These are phyloP conservation scores for Camptogramma bilineatum DNA, from an alignment of 2,888 invertebrate genomes.

Conservation along the genomic window DNA sequence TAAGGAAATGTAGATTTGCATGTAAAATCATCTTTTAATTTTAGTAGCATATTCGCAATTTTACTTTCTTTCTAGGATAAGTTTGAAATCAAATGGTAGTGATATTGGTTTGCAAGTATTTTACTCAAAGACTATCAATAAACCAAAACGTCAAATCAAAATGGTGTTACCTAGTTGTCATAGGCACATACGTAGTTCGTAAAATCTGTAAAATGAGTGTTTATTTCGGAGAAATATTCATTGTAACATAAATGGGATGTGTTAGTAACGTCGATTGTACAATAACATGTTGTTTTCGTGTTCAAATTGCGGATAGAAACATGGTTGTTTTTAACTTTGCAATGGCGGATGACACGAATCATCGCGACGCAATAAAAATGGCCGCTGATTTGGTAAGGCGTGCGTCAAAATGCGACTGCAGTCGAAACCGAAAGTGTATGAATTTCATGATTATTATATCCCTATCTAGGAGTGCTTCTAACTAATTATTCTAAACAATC, in stretches of 20 bases:
- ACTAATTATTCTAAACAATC: background rate
- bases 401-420: constrained; percentile 75
- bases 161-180: constrained; percentile 80
- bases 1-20: constrained; percentile 5
- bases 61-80: constrained; percentile 28
- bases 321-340: constrained; percentile 69
- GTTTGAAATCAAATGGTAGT: constrained; percentile 56
- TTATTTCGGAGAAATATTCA: constrained; percentile 64
- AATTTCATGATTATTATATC: constrained; percentile 14
- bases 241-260: constrained; percentile 66
- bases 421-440: constrained; percentile 41
- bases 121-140: constrained; percentile 48
- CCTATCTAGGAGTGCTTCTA: constrained; percentile 17
- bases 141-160: constrained; percentile 82
- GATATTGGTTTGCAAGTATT: constrained; percentile 62
- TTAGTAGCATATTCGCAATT: constrained; percentile 42
- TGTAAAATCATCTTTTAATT: constrained; percentile 45
- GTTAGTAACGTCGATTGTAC: constrained; percentile 60
- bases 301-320: constrained; percentile 60
- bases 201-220: constrained; percentile 72
- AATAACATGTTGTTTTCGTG: constrained; percentile 62
- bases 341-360: constrained; percentile 86
- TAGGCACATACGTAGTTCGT: constrained; percentile 77
- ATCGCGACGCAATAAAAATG: constrained; percentile 85
- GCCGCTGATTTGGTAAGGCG: constrained; percentile 84